Conservation (phyloP, 2,113 vertebrate genomes). For the Oncorhynchus masou region DNA sequence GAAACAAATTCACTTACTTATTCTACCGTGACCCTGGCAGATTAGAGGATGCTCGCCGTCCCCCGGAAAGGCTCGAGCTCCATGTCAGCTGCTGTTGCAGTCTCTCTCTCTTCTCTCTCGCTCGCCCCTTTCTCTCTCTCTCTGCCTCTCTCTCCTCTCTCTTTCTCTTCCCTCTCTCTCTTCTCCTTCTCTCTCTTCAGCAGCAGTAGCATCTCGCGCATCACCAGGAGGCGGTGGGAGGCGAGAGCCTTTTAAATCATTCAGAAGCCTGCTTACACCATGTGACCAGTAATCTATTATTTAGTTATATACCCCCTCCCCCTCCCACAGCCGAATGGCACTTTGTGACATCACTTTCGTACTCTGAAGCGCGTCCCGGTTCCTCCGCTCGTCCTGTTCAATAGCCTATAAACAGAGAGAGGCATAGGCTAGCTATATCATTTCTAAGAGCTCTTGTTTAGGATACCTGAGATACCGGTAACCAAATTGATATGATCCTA, state of each 20-base stretch:
- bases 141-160: too few relatives aligned
- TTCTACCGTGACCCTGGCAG: constrained; percentile 51
- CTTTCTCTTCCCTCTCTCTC: constrained; percentile 7
- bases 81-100: constrained; percentile 68
- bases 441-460: too few relatives aligned
- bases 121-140: not conserved
- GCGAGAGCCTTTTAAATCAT: constrained; percentile 67
- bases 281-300: constrained; percentile 52
- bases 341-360: not conserved
- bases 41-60: constrained; percentile 51
- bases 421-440: too few relatives aligned
- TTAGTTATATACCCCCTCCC: constrained; percentile 34
- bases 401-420: not conserved
- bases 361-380: not conserved
- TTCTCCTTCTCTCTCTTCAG: constrained; percentile 25
- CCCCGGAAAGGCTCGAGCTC: constrained; percentile 1
- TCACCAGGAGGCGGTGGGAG: constrained; percentile 39
- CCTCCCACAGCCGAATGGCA: not conserved
- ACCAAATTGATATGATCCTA: not conserved
- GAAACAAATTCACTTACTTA: constrained; percentile 50
- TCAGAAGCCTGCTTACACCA: constrained; percentile 57
- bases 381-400: not conserved
- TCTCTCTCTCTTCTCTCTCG: constrained; percentile 26
- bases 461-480: not conserved
- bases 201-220: constrained; percentile 68